Evolutionary conservation across 2,113 vertebrate species (phyloP).

Genomic region (Neopipo cinnamomea): DNA sequence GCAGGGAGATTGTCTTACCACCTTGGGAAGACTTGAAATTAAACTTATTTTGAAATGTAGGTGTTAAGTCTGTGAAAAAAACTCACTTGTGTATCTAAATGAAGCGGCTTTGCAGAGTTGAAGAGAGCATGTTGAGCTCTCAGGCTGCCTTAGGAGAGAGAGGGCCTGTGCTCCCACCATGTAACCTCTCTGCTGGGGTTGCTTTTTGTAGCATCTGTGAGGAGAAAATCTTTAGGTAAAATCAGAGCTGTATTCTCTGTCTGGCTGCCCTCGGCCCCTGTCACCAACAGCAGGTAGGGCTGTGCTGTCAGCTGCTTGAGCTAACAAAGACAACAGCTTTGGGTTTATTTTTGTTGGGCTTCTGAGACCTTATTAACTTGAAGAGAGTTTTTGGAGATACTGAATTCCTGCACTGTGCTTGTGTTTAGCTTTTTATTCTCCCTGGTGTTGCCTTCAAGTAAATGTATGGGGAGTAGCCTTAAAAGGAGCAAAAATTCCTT

Average conservation of each 20-base stretch:
- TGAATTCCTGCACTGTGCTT: neutral
- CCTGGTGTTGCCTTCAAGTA: neutral
- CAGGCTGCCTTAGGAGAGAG: neutral
- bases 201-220: neutral
- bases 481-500: neutral
- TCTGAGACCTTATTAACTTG: neutral
- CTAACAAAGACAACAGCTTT: neutral
- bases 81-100: neutral
- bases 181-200: neutral
- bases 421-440: neutral
- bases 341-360: neutral
- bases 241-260: neutral
- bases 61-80: neutral
- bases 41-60: conserved; percentile 39
- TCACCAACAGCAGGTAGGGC: rapidly evolving
- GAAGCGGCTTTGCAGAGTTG: neutral
- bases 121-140: neutral
- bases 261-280: neutral
- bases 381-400: neutral
- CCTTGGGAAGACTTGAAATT: neutral
- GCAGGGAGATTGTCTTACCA: neutral
- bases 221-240: neutral
- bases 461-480: neutral
- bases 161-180: rapidly evolving
- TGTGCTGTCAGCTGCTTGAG: neutral